Conservation (phyloP, 2,797 vertebrate genomes). For the Numenius phaeopus region DNA sequence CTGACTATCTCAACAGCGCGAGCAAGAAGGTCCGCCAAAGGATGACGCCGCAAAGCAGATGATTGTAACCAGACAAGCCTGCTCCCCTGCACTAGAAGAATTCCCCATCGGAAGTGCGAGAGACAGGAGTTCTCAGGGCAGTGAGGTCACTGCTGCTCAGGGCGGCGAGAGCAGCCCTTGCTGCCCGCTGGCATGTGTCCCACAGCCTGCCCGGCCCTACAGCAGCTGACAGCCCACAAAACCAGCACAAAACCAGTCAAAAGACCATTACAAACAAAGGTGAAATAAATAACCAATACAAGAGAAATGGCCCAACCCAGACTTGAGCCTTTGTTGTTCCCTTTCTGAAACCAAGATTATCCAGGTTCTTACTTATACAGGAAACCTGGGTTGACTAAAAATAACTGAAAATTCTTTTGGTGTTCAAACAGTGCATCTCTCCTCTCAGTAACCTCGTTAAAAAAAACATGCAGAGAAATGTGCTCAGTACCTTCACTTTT, state of each 20-base stretch:
- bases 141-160: accelerated
- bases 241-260: neutral
- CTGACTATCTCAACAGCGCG: accelerated
- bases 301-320: neutral
- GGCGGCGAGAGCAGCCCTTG: neutral
- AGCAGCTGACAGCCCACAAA: neutral
- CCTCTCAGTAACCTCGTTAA: neutral
- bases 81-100: neutral
- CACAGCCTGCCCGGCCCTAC: neutral
- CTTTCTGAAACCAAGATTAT: neutral
- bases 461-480: neutral
- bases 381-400: neutral
- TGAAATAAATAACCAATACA: neutral
- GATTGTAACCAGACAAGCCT: neutral
- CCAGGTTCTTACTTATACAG: neutral
- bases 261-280: neutral
- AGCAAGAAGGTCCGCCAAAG: neutral
- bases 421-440: neutral
- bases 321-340: accelerated
- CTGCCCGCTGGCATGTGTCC: neutral
- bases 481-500: neutral
- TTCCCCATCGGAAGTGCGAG: neutral
- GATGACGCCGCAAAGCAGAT: accelerated
- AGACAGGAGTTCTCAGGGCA: accelerated
- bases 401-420: neutral